Conservation (phyloP, 2,113 vertebrate species). For the Rhea pennata region DNA sequence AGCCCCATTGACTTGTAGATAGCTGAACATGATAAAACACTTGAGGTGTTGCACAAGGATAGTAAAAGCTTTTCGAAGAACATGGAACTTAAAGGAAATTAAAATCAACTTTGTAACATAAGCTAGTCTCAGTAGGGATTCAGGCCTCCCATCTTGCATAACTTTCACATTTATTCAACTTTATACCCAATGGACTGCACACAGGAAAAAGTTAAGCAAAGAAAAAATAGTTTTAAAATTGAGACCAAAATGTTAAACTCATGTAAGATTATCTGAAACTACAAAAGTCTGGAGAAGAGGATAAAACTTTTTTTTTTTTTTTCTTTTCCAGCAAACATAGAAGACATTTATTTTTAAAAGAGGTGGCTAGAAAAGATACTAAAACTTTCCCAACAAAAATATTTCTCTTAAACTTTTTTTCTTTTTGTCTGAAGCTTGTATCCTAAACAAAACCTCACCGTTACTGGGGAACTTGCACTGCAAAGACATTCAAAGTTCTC, state of each 20-base stretch:
- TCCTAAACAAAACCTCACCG: not conserved
- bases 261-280: not conserved
- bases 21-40: conserved; percentile 17
- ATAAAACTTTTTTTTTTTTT: not conserved
- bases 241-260: not conserved
- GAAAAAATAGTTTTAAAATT: not conserved
- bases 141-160: not conserved
- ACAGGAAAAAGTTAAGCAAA: not conserved
- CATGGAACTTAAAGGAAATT: conserved; percentile 50
- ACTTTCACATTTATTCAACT: not conserved
- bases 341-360: not conserved
- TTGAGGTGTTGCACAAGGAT: not conserved
- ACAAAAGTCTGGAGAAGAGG: not conserved
- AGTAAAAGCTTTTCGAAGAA: conserved; percentile 26
- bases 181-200: not conserved
- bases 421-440: too few relatives aligned
- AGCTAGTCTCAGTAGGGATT: conserved; percentile 3
- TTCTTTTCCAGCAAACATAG: not conserved
- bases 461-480: not conserved
- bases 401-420: not conserved
- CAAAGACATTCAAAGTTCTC: not conserved
- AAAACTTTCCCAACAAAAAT: not conserved
- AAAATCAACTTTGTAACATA: conserved; percentile 45
- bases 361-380: not conserved
- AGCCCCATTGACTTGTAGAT: not conserved